Conservation (phyloP, 2,797 vertebrate genomes). For the Sus cebifrons region DNA sequence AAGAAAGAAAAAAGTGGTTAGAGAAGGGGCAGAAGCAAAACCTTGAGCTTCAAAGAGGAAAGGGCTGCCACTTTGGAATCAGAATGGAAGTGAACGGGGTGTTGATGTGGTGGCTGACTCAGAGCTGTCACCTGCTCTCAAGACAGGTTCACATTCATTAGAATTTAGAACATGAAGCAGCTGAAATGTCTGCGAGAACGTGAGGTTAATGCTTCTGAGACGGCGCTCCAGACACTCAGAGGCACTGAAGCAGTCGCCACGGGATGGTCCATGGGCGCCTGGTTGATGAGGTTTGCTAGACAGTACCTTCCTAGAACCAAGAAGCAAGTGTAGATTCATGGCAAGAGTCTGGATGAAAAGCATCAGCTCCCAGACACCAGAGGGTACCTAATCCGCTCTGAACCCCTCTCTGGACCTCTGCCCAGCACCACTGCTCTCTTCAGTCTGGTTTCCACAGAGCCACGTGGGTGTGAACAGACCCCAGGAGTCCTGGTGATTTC, state of each 20-base stretch:
- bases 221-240: not conserved
- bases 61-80: not conserved
- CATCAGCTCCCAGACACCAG: not conserved
- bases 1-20: not conserved
- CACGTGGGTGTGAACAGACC: not conserved
- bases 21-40: conserved; percentile 6
- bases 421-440: not conserved
- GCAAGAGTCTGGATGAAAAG: not conserved
- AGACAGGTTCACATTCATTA: not conserved
- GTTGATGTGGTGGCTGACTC: not conserved
- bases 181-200: conserved; percentile 32
- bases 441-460: not conserved
- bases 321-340: not conserved
- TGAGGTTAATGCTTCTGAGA: not conserved
- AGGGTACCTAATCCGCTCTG: too few species aligned
- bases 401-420: not conserved
- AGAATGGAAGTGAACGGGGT: not conserved
- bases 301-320: not conserved
- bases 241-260: not conserved
- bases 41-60: not conserved
- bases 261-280: not conserved
- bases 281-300: not conserved
- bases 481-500: not conserved
- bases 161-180: conserved; percentile 24
- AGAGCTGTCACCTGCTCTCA: conserved; percentile 43